Evolutionary conservation across 2,113 vertebrate species (phyloP), one percentile per base, ranked within the genome.

Genomic region (Hippolais icterina): DNA sequence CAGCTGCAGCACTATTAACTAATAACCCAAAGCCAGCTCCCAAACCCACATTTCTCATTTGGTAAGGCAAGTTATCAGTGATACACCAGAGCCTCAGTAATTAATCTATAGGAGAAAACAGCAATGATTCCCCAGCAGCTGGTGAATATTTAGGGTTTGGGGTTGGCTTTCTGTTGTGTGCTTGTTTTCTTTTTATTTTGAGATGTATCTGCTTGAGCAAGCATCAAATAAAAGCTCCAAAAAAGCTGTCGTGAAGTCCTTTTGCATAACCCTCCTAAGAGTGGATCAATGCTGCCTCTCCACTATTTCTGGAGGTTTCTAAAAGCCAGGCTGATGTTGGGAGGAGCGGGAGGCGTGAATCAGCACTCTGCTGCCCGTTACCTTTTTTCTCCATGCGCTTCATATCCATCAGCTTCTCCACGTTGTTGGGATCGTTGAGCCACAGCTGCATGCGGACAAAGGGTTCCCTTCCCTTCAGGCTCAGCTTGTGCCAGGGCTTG

Each of bases 401-500:
- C 99, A 99, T 99, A 95, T 99, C 98, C 98, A 99, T 99, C 95
- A 99, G 98, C 96, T 99, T 99, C 97, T 99, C 99, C 95, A 99
- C 99, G 10, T 99, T 99, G 97, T 99, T 99, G 92, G 99, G 99
- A 91, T 99, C 99, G 53, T 99, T 99, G 68, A 99, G 98, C 99
- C 99, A 99, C n/a, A 99, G 98, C 97, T 99, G 99, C 99, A 99
- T 99, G 41, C 98, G 98, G 61, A 99, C 99, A 78, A 99, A 99
- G 61, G 98, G 98, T 82, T 99, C 99, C 76, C 99, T 97, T 54
- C 99, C 99, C 97, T 99, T 99, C 92, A 99, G 98, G 89, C 99
- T 99, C 91, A 99, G 98, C 97, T 99, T 99, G 97, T 99, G 99
- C 99, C 99, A 99, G 96, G 99, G 99, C 97, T 99, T 99, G 8